Percentiles rank a stretch among this genome's conserved stretches.
phyloP scores from a whole-genome alignment of 2,797 vertebrate species.

The Mormyrus proboscirostris region DNA sequence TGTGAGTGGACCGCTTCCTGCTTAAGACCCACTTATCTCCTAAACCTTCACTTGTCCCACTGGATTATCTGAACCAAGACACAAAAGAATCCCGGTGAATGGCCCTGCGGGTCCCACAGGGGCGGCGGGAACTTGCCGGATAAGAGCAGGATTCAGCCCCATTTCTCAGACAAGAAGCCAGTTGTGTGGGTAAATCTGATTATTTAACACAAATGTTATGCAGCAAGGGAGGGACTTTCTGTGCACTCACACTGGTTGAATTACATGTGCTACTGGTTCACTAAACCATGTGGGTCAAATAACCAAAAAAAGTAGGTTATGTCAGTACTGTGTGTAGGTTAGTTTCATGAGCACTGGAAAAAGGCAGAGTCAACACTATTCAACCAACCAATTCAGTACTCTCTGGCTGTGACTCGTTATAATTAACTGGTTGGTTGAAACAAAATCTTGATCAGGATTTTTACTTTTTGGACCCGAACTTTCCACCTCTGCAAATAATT shows the following conservation, averaged over 20 bases:
- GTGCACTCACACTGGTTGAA: not conserved
- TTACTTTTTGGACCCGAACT: not conserved
- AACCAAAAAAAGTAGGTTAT: not conserved
- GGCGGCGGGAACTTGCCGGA: not conserved
- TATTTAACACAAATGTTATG: not conserved
- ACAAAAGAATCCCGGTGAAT: not conserved
- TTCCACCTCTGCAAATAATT: not conserved
- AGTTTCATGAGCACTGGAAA: not conserved
- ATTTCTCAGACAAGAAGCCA: not conserved
- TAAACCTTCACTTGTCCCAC: not conserved
- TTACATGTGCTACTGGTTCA: not conserved
- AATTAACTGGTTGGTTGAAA: not conserved
- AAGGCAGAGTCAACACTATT: not conserved
- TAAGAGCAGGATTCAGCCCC: not conserved
- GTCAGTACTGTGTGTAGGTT: not conserved
- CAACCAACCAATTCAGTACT: not conserved
- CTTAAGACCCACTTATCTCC: not conserved
- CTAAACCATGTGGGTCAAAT: not conserved
- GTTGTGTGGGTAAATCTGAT: not conserved
- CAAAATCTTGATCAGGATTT: not conserved
- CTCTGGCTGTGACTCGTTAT: not conserved
- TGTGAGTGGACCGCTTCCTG: not conserved
- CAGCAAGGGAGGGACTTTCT: not conserved
- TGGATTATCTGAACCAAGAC: not conserved
- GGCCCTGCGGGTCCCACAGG: not conserved